phyloP scores from a whole-genome alignment of 2,797 vertebrate species.

The Ptychobarbus kaznakovi region DNA sequence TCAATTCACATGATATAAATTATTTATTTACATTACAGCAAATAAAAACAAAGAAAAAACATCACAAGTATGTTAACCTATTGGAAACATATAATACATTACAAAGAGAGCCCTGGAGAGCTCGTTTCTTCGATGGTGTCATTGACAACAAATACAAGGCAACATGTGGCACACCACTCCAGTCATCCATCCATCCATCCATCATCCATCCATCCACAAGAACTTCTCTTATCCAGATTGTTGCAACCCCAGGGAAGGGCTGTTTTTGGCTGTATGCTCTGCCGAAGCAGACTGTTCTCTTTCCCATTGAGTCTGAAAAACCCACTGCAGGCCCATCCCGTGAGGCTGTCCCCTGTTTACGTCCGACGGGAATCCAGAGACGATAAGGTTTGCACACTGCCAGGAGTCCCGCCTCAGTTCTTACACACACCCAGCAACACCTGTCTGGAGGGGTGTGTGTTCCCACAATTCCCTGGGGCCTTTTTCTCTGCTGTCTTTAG shows the following conservation, averaged over 20 bases:
- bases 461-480: constrained; percentile 48
- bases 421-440: constrained; percentile 18
- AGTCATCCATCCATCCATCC: constrained; percentile 24
- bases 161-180: constrained; percentile 91
- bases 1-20: constrained; percentile 93
- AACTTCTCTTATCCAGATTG: constrained; percentile 12
- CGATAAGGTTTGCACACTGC: constrained; percentile 13
- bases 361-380: constrained; percentile 2
- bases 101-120: constrained; percentile 87
- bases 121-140: constrained; percentile 87
- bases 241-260: constrained; percentile 27
- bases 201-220: background rate
- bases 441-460: constrained; percentile 7
- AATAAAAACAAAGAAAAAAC: constrained; percentile 93
- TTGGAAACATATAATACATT: constrained; percentile 99
- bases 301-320: background rate
- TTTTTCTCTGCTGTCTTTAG: constrained; percentile 31
- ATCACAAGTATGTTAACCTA: constrained; percentile 73
- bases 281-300: constrained; percentile 15
- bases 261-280: constrained; percentile 48
- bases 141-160: constrained; percentile 99
- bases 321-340: background rate
- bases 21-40: constrained; percentile 99
- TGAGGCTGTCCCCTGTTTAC: constrained; percentile 6
- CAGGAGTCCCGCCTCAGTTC: background rate